Evolutionary conservation across 1,140 invertebrate species (phyloP).

Genomic region (Solenopsis invicta): DNA sequence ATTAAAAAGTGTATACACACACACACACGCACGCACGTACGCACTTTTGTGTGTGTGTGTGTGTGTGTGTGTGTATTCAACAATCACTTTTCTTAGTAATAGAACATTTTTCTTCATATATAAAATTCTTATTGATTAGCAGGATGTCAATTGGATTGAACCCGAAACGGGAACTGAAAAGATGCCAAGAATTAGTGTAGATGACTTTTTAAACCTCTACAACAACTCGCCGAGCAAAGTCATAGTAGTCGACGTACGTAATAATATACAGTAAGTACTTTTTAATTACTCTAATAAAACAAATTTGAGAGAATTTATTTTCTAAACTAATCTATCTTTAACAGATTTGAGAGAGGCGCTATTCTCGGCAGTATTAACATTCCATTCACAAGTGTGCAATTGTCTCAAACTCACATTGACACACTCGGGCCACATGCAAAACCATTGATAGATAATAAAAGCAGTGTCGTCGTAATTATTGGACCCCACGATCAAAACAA

Average conservation of each 20-base stretch:
- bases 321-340: conserved; percentile 61
- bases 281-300: conserved; percentile 1
- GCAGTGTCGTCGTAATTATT: conserved; percentile 92
- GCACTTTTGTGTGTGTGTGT: too few relatives aligned
- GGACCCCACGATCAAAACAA: conserved; percentile 92
- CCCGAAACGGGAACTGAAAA: conserved; percentile 84
- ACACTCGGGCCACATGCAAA: conserved; percentile 89
- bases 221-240: conserved; percentile 90
- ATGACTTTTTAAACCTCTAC: conserved; percentile 93
- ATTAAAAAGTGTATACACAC: too few relatives aligned
- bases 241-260: conserved; percentile 92
- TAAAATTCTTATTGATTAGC: conserved; percentile 64
- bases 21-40: too few relatives aligned
- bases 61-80: too few relatives aligned
- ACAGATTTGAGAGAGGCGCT: conserved; percentile 91
- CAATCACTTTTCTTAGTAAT: too few relatives aligned
- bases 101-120: too few relatives aligned
- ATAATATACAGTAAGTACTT: conserved; percentile 89
- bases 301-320: conserved; percentile 12
- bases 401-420: conserved; percentile 89
- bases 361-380: conserved; percentile 95
- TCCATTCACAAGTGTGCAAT: conserved; percentile 92
- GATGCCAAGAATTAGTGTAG: conserved; percentile 93
- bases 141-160: conserved; percentile 90
- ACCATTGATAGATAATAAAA: conserved; percentile 87